Conservation (phyloP, 2,113 vertebrate genomes). For the Takifugu flavidus region DNA sequence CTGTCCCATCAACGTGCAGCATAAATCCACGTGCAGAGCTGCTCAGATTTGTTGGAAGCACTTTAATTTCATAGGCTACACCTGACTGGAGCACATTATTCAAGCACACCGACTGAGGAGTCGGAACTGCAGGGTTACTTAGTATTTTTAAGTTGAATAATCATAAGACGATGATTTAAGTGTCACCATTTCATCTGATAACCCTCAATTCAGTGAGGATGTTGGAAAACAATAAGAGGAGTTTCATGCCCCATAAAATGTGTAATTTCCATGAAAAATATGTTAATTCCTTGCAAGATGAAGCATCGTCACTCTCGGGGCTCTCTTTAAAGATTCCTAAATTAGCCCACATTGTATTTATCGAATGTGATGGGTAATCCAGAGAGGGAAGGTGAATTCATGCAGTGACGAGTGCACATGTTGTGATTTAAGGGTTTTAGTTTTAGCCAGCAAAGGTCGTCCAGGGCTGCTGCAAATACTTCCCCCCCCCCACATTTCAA, state of each 20-base stretch:
- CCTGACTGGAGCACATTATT: slow-evolving; percentile 22
- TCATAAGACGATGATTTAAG: slow-evolving; percentile 6
- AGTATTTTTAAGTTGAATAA: not conserved
- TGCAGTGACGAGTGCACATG: slow-evolving; percentile 23
- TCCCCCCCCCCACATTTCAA: too few species aligned
- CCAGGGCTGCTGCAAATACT: not conserved
- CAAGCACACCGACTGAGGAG: not conserved
- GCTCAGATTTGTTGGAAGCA: slow-evolving; percentile 24
- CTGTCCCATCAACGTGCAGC: slow-evolving; percentile 8
- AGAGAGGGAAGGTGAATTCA: slow-evolving; percentile 25
- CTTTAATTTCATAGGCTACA: slow-evolving; percentile 21
- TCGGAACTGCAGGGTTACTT: not conserved
- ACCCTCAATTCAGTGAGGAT: slow-evolving; percentile 11
- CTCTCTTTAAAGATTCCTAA: slow-evolving; percentile 62
- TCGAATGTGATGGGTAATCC: slow-evolving; percentile 43
- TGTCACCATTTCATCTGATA: slow-evolving; percentile 11
- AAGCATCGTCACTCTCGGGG: slow-evolving; percentile 28
- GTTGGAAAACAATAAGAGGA: slow-evolving; percentile 17
- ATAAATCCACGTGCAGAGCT: slow-evolving; percentile 6
- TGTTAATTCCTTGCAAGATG: slow-evolving; percentile 38
- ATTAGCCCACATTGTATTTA: slow-evolving; percentile 48
- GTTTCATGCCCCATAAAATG: slow-evolving; percentile 55
- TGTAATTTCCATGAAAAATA: slow-evolving; percentile 43
- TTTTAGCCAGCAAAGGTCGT: slow-evolving; percentile 10
- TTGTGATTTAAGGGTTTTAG: slow-evolving; percentile 30